Base-by-base conservation (phyloP, 1,140 invertebrate genomes). In the Homarus americanus region DNA sequence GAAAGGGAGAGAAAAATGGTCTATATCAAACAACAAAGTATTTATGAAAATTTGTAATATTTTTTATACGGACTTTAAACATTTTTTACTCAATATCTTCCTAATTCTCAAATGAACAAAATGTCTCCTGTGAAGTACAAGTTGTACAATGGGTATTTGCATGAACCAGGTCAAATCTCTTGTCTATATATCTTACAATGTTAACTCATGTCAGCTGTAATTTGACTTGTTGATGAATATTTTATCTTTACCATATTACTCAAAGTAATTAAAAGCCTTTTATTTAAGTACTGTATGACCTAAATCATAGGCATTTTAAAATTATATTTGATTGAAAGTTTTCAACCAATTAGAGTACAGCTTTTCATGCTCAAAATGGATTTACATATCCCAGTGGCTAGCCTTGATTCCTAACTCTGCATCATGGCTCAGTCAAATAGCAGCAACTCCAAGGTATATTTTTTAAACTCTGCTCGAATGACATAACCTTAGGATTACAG, bases 31-130 rank as follows among this genome's bases (percentile, higher is more conserved):
- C 80, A 58, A 82, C 40, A 90, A 90, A 83, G 79, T 90, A 90
- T 90, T 90, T 90, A 90, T 90, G 79, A 83, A 90, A 90, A 82
- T 90, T 88, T 90, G 79, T 90, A 90, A 82, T 90, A 90, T 90
- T 90, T 90, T 90, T 82, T 90, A 90, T 90, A 90, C 87, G 63
- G 72, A 49, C 69, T 86, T 76, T 53, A 78, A 72, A 72, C 28
- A 76, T 90, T 82, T 83, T 90, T 90, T 83, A 83, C 66, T 82
- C 34, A 58, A 58, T 75, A 90, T 89, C 78, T 89, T 89, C 87
- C 87, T 89, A 73, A 82, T 89, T 87, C 73, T 83, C 38, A 75
- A 82, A 83, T 90, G 73, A 36, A 79, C 53, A 87, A 63, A 24
- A 75, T 83, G 72, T 90, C 69, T 90, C 87, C 87, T 90, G 87